Conservation (phyloP, 2,797 vertebrate genomes). For the Kryptopterus vitreolus region DNA sequence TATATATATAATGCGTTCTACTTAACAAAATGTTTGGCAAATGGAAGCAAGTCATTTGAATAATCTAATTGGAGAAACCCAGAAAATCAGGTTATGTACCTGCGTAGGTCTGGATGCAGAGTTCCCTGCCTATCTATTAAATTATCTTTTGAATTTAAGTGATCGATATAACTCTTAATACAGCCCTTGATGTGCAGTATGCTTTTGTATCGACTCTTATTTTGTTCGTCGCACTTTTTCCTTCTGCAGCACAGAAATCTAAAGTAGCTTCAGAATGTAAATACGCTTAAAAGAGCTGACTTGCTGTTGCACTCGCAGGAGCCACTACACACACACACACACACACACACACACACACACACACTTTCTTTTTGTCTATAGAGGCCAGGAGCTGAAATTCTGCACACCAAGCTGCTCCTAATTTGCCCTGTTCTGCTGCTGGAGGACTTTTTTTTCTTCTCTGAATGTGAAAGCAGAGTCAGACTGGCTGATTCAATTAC, state of each 20-base stretch:
- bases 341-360: no score
- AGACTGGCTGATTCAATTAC: constrained; percentile 53
- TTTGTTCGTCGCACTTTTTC: neutral
- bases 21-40: neutral
- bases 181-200: neutral
- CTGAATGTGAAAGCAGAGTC: constrained; percentile 38
- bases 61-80: constrained; percentile 3
- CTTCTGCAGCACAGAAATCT: neutral
- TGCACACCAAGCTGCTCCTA: constrained; percentile 44
- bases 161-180: constrained; percentile 1
- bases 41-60: neutral
- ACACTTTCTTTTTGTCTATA: constrained; percentile 39
- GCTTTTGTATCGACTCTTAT: neutral
- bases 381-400: constrained; percentile 37
- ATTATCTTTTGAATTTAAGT: neutral
- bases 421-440: constrained; percentile 47
- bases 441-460: constrained; percentile 43
- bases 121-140: neutral
- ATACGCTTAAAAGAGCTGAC: neutral
- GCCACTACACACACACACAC: constrained; percentile 3
- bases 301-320: neutral
- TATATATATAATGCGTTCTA: neutral
- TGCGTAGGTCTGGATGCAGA: neutral
- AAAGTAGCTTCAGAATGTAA: neutral
- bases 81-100: constrained; percentile 15